Evolutionary conservation across 2,113 vertebrate species (phyloP), one percentile per base, ranked within the genome.

Genomic region (Anolis carolinensis): DNA sequence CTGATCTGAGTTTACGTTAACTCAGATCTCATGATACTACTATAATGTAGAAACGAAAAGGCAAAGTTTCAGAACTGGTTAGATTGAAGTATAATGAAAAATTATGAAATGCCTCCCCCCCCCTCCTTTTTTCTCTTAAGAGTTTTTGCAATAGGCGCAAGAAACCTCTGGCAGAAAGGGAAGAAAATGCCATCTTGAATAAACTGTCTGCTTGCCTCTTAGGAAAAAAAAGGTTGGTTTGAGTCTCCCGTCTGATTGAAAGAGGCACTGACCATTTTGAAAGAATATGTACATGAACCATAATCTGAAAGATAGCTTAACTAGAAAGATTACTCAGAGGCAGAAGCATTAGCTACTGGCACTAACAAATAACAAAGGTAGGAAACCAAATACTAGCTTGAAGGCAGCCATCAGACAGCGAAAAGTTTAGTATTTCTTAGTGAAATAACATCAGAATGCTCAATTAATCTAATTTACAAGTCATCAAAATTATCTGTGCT

Each of bases 381-480:
- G 3, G 52, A 25, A 48, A 74, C 52, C 67, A 63, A 81, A 74
- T 18, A 7, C 32, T 81, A 13, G 34, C 13, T 74, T 59, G 50
- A 73, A 74, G 78, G 39, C 7, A 16, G 21, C 14, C 36, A 55
- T 63, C 59, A 34, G 7, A 74, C 34, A 27, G 2, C 10, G 6
- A 34, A 20, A 2, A 50, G 32, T 76, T 77, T 62, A 34, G 16
- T 63, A 68, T 30, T 71, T 79, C n/a, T 55, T 16, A 30, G 20
- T 36, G 52, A 71, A 85, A 79, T 77, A 10, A 65, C 18, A 65
- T 48, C 9, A 39, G 39, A 82, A 7, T 39, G 16, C 3, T 27
- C 59, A 67, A 21, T 44, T 78, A 83, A 78, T 73, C 80, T 78
- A 85, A 72, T 85, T 50, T 78, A 52, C 14, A 44, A 50, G 32